phyloP scores from a whole-genome alignment of 2,113 vertebrate species.

The Camelus bactrianus region DNA sequence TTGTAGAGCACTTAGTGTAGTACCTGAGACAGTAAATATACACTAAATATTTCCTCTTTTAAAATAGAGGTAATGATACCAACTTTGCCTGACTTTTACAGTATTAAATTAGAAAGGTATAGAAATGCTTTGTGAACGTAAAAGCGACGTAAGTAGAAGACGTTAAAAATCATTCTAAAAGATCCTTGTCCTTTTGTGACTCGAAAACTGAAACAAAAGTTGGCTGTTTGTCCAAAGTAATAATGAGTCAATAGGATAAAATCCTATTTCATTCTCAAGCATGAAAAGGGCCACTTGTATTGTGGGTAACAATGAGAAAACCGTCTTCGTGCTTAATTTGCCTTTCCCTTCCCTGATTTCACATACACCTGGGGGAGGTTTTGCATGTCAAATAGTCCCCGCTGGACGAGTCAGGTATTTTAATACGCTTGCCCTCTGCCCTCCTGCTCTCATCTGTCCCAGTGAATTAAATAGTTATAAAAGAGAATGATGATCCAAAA shows the following conservation, averaged over 20 bases:
- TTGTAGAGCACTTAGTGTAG: neutral
- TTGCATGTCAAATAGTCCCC: neutral
- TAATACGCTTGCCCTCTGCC: neutral
- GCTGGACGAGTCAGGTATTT: neutral
- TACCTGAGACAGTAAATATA: neutral
- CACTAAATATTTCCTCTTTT: neutral
- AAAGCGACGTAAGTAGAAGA: conserved; percentile 7
- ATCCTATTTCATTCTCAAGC: neutral
- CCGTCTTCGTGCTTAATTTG: neutral
- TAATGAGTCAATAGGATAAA: conserved; percentile 55
- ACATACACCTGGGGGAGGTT: neutral
- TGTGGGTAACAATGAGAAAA: conserved; percentile 9
- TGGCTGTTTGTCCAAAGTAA: conserved; percentile 59
- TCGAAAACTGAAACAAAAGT: conserved; percentile 56
- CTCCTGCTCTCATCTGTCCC: conserved; percentile 6
- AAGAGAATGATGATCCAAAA: conserved; percentile 28
- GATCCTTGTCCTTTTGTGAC: conserved; percentile 33
- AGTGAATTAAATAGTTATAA: conserved; percentile 28
- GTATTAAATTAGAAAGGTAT: neutral
- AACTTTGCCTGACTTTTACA: conserved; percentile 1
- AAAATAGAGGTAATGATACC: neutral
- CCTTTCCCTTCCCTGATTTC: conserved; percentile 26
- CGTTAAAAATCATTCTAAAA: conserved; percentile 31
- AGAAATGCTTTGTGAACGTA: conserved; percentile 50
- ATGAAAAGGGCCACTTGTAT: neutral